Conservation (phyloP, 2,797 vertebrate species). For the Ara ararauna region DNA sequence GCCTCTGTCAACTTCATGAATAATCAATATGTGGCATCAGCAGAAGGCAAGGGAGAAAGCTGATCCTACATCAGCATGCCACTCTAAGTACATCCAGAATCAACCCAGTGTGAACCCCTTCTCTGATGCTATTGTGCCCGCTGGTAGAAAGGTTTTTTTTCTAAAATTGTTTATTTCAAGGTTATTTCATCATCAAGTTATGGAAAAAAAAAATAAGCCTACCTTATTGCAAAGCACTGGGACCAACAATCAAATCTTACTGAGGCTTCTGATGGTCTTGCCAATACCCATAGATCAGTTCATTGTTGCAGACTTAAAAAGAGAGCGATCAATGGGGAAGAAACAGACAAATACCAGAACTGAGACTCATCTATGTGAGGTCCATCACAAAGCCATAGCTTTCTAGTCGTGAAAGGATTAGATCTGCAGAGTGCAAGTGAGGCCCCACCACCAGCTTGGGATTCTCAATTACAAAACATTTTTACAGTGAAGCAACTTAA, state of each 20-base stretch:
- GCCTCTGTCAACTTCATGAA: background rate
- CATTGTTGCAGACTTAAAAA: background rate
- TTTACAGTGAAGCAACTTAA: slow-evolving; percentile 23
- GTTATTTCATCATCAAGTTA: background rate
- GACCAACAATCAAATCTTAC: background rate
- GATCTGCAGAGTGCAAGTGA: accelerated
- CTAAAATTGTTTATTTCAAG: background rate
- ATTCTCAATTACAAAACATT: slow-evolving; percentile 31
- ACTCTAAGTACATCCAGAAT: background rate
- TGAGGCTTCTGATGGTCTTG: background rate
- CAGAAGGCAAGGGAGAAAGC: background rate
- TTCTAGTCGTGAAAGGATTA: background rate
- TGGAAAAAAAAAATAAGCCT: background rate
- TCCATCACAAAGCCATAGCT: background rate
- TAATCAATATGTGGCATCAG: background rate
- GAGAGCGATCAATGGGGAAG: background rate
- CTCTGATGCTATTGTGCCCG: background rate
- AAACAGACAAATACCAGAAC: background rate
- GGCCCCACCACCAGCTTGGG: background rate
- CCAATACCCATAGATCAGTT: background rate
- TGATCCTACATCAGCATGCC: background rate
- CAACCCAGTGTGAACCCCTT: background rate
- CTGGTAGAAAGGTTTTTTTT: background rate
- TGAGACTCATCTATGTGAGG: background rate
- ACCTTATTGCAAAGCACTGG: background rate